Evolutionary conservation across 2,113 vertebrate species (phyloP), one percentile per base, ranked within the genome.

Genomic region (Strigops habroptila): DNA sequence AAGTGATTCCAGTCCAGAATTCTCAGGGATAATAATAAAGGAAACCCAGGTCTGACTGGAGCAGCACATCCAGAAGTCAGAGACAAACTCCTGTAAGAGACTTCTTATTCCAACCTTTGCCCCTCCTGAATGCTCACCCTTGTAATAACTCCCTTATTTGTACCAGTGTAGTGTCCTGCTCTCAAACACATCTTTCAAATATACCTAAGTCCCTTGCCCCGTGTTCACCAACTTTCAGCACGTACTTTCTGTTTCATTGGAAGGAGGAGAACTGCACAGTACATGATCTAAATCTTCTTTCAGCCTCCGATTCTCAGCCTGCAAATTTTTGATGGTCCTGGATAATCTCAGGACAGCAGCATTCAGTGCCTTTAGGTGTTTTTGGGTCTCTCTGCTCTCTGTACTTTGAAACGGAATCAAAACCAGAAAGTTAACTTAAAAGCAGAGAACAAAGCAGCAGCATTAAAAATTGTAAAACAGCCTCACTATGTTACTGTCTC

Each of bases 261-360:
- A 52, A 31, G 97, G 62, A 51, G 97, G 97, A 85, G 95, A 97
- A 96, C 67, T 90, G 88, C 98, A 98, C 7, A 98, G 98, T 27
- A 97, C 75, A 4, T 91, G 97, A 69, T 97, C 97, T 59, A 99
- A 96, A 78, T 99, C 98, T 65, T 98, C 98, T 93, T 98, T 98
- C 44, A 99, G 97, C 28, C 91, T 96, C 18, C 52, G 83, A 86
- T 99, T 99, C 95, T 99, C 99, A 81, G 98, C 96, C 3, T 99
- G 98, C 60, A 99, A 79, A 41, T 98, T 98, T 90, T 98, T 98
- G 80, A 99, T 83, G 14, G 97, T 98, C 88, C 98, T 98, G 22
- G 99, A 98, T 90, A 99, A 82, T 81, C 97, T 98, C 77, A 98
- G 96, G 65, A 99, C 96, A 14, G 98, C 97, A 22, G 98, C 97